A percentile compares a stretch with the other conserved stretches of the same genome.
These are phyloP conservation scores for Perca fluviatilis DNA, from an alignment of 2,113 vertebrate species.

Conservation along the genomic window DNA sequence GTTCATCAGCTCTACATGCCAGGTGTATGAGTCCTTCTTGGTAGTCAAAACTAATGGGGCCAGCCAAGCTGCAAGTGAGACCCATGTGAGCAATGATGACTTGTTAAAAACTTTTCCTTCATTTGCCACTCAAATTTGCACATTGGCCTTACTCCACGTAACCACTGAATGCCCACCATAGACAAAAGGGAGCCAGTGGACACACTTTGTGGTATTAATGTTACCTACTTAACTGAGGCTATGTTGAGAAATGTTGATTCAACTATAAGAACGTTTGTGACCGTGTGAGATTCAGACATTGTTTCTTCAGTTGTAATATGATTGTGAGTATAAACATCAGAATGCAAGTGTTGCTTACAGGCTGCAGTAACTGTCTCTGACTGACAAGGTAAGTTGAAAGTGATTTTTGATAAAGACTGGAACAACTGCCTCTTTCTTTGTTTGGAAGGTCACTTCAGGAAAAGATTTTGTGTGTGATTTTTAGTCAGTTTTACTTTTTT, in stretches of 20 bases:
- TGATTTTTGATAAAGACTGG: conserved; percentile 34
- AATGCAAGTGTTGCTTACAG: neutral
- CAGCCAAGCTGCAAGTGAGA: too few relatives aligned
- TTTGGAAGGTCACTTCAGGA: neutral
- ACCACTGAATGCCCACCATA: neutral
- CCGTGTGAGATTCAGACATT: too few relatives aligned
- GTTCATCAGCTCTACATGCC: too few relatives aligned
- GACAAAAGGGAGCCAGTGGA: neutral
- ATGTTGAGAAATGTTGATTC: too few relatives aligned
- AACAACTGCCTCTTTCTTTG: conserved; percentile 12
- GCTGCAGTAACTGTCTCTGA: neutral
- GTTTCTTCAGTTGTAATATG: neutral
- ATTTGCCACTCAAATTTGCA: neutral
- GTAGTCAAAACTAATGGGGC: too few relatives aligned
- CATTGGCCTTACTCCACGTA: neutral
- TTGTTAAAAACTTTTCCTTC: too few relatives aligned
- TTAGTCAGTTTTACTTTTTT: neutral
- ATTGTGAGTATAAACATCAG: neutral
- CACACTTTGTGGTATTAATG: too few relatives aligned
- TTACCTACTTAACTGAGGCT: too few relatives aligned
- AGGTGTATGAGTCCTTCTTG: too few relatives aligned
- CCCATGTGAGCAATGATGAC: too few relatives aligned
- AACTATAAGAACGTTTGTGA: too few relatives aligned
- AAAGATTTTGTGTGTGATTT: neutral
- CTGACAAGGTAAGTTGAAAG: neutral